These are phyloP conservation scores for Columba guinea DNA, from an alignment of 2,797 vertebrate species.

Conservation along the genomic window DNA sequence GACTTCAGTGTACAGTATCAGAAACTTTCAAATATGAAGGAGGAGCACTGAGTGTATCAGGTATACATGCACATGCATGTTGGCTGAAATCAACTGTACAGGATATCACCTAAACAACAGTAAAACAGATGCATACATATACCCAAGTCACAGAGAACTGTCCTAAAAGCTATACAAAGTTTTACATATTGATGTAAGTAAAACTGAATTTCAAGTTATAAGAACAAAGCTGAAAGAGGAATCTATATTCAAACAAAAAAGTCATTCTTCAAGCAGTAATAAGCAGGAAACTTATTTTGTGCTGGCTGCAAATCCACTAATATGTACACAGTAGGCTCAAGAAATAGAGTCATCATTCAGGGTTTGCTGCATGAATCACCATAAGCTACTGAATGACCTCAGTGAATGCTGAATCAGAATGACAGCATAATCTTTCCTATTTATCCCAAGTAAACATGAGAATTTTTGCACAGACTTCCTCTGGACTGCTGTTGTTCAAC, in stretches of 20 bases:
- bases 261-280: not conserved
- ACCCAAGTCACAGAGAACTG: not conserved
- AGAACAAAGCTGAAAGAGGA: not conserved
- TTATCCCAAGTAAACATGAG: not conserved
- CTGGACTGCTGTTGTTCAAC: not conserved
- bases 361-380: not conserved
- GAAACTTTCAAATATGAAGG: not conserved
- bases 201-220: not conserved
- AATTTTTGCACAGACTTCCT: not conserved
- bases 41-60: not conserved
- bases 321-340: not conserved
- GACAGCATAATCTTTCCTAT: not conserved
- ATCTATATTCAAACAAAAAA: not conserved
- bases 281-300: not conserved
- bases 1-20: not conserved
- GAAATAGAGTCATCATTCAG: not conserved
- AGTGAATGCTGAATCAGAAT: not conserved
- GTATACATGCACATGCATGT: rapidly evolving
- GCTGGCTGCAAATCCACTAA: not conserved
- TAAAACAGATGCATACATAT: not conserved
- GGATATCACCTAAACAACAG: not conserved
- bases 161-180: not conserved
- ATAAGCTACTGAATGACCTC: not conserved
- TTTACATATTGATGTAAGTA: not conserved
- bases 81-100: not conserved